These are phyloP conservation scores for Molorchus minor DNA, from an alignment of 2,888 invertebrate genomes.

Conservation along the genomic window DNA sequence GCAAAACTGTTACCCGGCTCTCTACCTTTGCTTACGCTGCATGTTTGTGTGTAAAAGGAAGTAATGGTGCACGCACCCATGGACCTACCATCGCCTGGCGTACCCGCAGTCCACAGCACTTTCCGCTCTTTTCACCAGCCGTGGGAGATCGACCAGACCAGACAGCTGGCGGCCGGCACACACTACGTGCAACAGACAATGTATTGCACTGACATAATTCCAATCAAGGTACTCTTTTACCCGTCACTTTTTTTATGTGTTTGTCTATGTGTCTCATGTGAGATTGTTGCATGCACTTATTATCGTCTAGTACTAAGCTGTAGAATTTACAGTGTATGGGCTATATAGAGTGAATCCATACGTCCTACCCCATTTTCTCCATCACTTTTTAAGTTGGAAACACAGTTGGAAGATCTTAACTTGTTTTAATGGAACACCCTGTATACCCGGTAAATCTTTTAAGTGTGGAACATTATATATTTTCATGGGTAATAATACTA, in stretches of 20 bases:
- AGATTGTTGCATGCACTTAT: slow-evolving; percentile 12
- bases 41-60: slow-evolving; percentile 65
- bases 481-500: too few relatives aligned
- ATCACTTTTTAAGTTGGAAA: too few relatives aligned
- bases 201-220: slow-evolving; percentile 66
- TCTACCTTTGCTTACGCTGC: slow-evolving; percentile 59
- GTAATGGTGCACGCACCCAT: slow-evolving; percentile 64
- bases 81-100: slow-evolving; percentile 61
- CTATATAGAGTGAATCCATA: too few relatives aligned
- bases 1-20: slow-evolving; percentile 37
- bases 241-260: slow-evolving; percentile 26
- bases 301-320: too few relatives aligned
- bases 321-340: too few relatives aligned
- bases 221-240: slow-evolving; percentile 63
- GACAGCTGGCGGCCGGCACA: slow-evolving; percentile 57
- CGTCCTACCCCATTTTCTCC: too few relatives aligned
- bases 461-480: too few relatives aligned
- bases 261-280: slow-evolving; percentile 12
- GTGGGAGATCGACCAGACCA: slow-evolving; percentile 73
- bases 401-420: too few relatives aligned
- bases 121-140: slow-evolving; percentile 73
- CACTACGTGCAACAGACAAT: slow-evolving; percentile 58
- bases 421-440: too few relatives aligned
- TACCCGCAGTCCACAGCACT: slow-evolving; percentile 64
- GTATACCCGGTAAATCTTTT: too few relatives aligned